Conservation (phyloP, 2,113 vertebrate species). For the Microcebus lehilahytsara region DNA sequence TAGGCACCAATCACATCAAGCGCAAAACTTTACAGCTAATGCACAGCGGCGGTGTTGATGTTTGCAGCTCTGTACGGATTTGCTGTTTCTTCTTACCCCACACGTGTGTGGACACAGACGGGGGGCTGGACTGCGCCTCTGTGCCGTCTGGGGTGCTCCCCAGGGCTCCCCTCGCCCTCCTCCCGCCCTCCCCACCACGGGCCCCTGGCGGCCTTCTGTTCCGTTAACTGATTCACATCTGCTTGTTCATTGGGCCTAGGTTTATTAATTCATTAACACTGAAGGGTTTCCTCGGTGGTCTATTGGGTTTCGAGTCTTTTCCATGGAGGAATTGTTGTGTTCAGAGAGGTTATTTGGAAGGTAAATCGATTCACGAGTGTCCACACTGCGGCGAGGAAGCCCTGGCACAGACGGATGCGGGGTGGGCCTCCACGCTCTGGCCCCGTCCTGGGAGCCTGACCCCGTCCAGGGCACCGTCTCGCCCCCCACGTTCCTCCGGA, state of each 20-base stretch:
- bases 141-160: too few relatives aligned
- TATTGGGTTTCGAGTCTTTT: background rate
- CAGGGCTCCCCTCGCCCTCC: background rate
- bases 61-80: accelerated
- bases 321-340: too few relatives aligned
- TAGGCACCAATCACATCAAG: accelerated
- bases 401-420: too few relatives aligned
- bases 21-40: too few relatives aligned
- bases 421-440: too few relatives aligned
- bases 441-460: accelerated
- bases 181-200: background rate
- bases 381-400: background rate
- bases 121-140: background rate
- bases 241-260: too few relatives aligned
- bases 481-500: accelerated
- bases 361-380: accelerated
- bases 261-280: background rate
- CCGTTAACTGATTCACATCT: background rate
- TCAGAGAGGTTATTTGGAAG: background rate
- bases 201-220: background rate
- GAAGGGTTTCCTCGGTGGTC: background rate
- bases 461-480: accelerated
- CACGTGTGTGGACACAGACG: background rate
- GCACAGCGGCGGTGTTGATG: too few relatives aligned
- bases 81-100: background rate